These are phyloP conservation scores for Petroica traversi DNA, from an alignment of 2,113 vertebrate genomes.

Conservation along the genomic window DNA sequence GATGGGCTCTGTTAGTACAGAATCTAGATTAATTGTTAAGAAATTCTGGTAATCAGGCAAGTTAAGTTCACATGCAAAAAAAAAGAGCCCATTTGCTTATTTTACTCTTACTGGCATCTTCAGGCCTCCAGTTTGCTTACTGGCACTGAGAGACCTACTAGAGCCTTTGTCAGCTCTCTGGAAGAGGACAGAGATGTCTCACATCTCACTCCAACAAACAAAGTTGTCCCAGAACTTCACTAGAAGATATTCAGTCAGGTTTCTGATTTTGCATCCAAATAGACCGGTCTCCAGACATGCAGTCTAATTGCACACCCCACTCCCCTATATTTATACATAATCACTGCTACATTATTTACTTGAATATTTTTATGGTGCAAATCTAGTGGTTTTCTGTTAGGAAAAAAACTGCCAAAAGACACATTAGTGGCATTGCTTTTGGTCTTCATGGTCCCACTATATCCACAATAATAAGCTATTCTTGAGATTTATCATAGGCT, in stretches of 20 bases:
- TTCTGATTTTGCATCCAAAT: background rate
- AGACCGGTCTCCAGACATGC: background rate
- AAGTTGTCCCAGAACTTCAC: background rate
- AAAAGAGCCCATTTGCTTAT: background rate
- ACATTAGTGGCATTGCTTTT: background rate
- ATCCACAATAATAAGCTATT: background rate
- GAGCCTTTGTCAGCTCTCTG: background rate
- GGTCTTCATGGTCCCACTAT: background rate
- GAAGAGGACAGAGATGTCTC: background rate
- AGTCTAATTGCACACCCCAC: background rate
- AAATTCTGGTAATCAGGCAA: background rate
- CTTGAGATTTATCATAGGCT: background rate
- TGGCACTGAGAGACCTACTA: background rate
- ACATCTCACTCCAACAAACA: background rate
- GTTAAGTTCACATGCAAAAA: background rate
- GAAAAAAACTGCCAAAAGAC: background rate
- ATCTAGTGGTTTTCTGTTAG: background rate
- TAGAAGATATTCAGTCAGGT: background rate
- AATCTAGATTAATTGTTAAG: background rate
- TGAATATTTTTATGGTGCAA: background rate
- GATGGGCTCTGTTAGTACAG: background rate
- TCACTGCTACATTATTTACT: background rate
- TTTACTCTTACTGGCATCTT: background rate
- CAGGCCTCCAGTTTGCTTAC: background rate
- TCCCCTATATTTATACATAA: background rate